phyloP scores from a whole-genome alignment of 1,140 invertebrate genomes.

The Dufourea novaeangliae region DNA sequence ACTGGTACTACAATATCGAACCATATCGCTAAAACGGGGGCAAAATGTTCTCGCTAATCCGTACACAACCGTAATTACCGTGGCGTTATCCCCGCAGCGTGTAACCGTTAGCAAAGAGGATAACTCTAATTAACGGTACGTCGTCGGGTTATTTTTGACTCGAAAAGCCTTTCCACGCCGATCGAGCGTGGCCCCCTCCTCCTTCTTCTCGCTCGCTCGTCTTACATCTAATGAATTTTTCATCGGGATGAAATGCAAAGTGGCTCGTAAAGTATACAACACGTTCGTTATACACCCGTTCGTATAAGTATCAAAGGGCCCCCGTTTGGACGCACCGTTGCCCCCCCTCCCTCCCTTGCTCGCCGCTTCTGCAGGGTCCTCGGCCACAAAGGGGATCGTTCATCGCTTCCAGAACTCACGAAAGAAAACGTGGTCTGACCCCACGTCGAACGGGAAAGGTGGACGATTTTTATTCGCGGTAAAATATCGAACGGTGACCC shows the following conservation, averaged over 20 bases:
- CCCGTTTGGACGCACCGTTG: conserved; percentile 40
- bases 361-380: conserved; percentile 39
- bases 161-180: conserved; percentile 41
- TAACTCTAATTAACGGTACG: conserved; percentile 35
- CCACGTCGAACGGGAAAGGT: background rate
- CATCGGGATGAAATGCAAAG: conserved; percentile 75
- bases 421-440: conserved; percentile 45
- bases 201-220: no score
- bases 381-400: conserved; percentile 66
- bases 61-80: background rate
- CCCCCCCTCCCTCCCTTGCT: conserved; percentile 22
- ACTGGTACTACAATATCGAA: no score
- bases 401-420: conserved; percentile 71
- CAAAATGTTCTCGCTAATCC: background rate
- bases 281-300: conserved; percentile 74
- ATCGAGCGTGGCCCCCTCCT: conserved; percentile 26
- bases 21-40: background rate
- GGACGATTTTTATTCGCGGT: conserved; percentile 8
- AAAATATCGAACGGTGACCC: background rate
- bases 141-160: conserved; percentile 28
- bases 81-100: background rate
- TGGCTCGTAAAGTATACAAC: conserved; percentile 76
- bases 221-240: conserved; percentile 74
- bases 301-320: conserved; percentile 65
- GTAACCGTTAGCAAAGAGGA: conserved; percentile 34